Evolutionary conservation across 2,797 vertebrate species (phyloP), one percentile per base, ranked within the genome.

Genomic region (Dicrostonyx torquatus): DNA sequence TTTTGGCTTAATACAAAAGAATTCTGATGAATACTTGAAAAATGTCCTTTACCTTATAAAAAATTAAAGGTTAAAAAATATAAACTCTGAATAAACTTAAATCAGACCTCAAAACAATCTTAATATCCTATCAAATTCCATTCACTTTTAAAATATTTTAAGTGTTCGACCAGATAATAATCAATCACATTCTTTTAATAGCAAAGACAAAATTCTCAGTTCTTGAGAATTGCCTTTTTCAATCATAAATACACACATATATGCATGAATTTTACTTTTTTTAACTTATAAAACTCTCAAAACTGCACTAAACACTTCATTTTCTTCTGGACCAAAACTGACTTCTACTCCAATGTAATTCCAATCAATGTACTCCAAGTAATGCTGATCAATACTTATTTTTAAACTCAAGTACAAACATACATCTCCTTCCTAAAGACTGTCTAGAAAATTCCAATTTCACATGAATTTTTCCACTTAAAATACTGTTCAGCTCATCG

Each of bases 311-410:
- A 78, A 82, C 70, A 93, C 43, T 90, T 20, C 6, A 93, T 84
- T 88, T 91, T 89, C 43, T 68, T 86, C 82, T 88, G 93, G 34
- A 24, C 66, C 72, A 94, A 96, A 91, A 95, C 72, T 91, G 55
- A 58, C 48, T 50, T 50, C 48, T 50, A 50, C 22, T 58, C 20
- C 55, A 58, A 22, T 22, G 55, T 58, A 58, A 58, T 58, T 58
- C 20, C 55, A 58, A 58, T 22, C 55, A 22, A 58, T 58, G 55
- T 58, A 58, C 22, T 58, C 20, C 55, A 58, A 58, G 55, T 58
- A 58, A 58, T 58, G 6, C 14, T 93, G 13, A 75, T 29, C 34
- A 70, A 66, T 34, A 29, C 13, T 45, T 79, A 87, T 80, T 79
- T 94, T 94, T 60, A 93, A 94, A 78, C 48, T 88, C 87, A 37